Percentiles rank a stretch among this genome's conserved stretches.
Conservation (phyloP, 2,797 vertebrate species). For the Helicolenus hilgendorfi region DNA sequence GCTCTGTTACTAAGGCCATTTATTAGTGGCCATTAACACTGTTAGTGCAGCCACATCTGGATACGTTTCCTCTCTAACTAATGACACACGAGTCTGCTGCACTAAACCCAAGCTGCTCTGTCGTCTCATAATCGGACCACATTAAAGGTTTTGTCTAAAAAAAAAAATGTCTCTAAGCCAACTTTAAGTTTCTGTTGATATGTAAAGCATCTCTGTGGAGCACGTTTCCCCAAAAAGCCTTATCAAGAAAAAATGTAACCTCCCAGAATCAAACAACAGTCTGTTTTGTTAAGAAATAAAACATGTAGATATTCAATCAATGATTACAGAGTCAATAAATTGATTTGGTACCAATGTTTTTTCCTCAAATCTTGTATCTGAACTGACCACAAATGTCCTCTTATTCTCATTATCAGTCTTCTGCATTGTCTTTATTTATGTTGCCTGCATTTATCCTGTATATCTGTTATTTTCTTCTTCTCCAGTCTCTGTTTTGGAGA, state of each 20-base stretch:
- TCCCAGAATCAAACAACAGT: slow-evolving; percentile 3
- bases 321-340: background rate
- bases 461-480: slow-evolving; percentile 51
- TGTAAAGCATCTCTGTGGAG: slow-evolving; percentile 33
- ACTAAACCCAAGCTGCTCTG: slow-evolving; percentile 54
- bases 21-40: slow-evolving; percentile 40
- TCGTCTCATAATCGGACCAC: slow-evolving; percentile 21
- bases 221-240: slow-evolving; percentile 39
- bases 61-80: slow-evolving; percentile 20
- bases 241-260: slow-evolving; percentile 24
- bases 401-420: slow-evolving; percentile 38
- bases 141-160: background rate
- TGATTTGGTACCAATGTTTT: slow-evolving; percentile 5
- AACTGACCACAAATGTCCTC: slow-evolving; percentile 42
- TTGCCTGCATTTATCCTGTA: slow-evolving; percentile 72
- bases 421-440: slow-evolving; percentile 74
- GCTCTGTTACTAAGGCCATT: slow-evolving; percentile 35
- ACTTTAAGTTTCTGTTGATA: background rate
- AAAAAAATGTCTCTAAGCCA: slow-evolving; percentile 2
- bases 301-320: slow-evolving; percentile 2
- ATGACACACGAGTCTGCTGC: slow-evolving; percentile 34
- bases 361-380: slow-evolving; percentile 1
- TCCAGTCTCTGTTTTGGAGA: slow-evolving; percentile 76
- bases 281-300: background rate
- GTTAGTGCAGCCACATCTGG: slow-evolving; percentile 13